phyloP scores from a whole-genome alignment of 2,797 vertebrate species.

The Acridotheres tristis region DNA sequence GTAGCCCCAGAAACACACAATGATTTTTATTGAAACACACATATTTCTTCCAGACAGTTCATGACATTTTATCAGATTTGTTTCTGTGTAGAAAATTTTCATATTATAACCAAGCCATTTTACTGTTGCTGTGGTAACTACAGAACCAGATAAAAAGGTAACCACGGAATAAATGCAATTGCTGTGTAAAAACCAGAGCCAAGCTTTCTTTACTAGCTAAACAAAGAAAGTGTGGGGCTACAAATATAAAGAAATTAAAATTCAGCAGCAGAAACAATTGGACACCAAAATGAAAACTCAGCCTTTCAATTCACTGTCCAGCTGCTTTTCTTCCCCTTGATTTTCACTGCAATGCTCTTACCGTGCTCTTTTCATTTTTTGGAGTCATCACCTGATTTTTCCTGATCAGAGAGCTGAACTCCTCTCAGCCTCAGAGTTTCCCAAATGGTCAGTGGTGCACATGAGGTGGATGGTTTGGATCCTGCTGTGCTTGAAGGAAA shows the following conservation, averaged over 20 bases:
- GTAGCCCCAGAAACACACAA: not conserved
- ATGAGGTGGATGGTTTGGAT: not conserved
- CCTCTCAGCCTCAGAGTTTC: not conserved
- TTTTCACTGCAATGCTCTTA: not conserved
- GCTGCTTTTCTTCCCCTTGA: not conserved
- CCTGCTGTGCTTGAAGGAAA: not conserved
- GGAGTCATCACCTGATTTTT: not conserved
- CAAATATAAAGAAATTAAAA: not conserved
- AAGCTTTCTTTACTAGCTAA: not conserved
- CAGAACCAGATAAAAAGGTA: not conserved
- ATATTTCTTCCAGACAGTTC: not conserved
- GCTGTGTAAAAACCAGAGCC: not conserved
- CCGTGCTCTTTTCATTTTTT: not conserved
- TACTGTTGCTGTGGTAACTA: constrained; percentile 35
- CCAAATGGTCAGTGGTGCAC: too few species aligned
- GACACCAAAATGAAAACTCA: not conserved
- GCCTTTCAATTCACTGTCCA: not conserved
- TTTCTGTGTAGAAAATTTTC: not conserved
- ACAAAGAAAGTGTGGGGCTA: not conserved
- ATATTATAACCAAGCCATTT: not conserved
- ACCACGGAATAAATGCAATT: not conserved
- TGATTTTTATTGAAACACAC: not conserved
- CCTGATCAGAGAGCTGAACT: not conserved
- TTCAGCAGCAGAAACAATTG: not conserved
- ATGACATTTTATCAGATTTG: constrained; percentile 15